Conservation (phyloP, 2,797 vertebrate species). For the Streptopelia turtur region DNA sequence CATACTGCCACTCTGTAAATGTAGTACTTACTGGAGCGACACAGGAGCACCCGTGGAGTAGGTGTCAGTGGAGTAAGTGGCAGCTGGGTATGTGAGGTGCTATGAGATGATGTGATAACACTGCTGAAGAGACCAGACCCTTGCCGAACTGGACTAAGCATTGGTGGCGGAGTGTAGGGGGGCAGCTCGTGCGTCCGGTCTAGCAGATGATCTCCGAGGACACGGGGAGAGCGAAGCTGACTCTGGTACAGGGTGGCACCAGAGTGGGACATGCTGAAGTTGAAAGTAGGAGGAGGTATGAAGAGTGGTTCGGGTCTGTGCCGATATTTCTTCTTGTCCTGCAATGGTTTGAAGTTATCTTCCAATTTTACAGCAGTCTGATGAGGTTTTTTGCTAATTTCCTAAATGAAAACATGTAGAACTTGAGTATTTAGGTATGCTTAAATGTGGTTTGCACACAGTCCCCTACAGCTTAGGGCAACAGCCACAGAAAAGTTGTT, state of each 20-base stretch:
- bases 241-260: conserved; percentile 87
- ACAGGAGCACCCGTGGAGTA: conserved; percentile 79
- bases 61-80: conserved; percentile 81
- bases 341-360: conserved; percentile 71
- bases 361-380: conserved; percentile 66
- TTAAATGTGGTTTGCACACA: not conserved
- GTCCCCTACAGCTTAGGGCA: not conserved
- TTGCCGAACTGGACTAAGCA: conserved; percentile 88
- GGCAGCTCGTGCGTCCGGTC: conserved; percentile 74
- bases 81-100: conserved; percentile 73
- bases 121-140: conserved; percentile 90
- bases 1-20: fast-evolving
- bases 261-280: conserved; percentile 59
- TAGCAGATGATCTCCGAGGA: conserved; percentile 78
- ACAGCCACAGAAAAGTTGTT: not conserved
- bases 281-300: conserved; percentile 82
- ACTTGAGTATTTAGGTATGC: not conserved
- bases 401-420: conserved; percentile 64
- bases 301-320: conserved; percentile 84
- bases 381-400: conserved; percentile 72
- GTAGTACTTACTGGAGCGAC: conserved; percentile 81
- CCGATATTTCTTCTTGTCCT: conserved; percentile 83
- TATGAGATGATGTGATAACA: conserved; percentile 73
- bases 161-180: conserved; percentile 89
- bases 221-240: conserved; percentile 82